phyloP scores from a whole-genome alignment of 2,797 vertebrate species.

The Hippoglossus hippoglossus region DNA sequence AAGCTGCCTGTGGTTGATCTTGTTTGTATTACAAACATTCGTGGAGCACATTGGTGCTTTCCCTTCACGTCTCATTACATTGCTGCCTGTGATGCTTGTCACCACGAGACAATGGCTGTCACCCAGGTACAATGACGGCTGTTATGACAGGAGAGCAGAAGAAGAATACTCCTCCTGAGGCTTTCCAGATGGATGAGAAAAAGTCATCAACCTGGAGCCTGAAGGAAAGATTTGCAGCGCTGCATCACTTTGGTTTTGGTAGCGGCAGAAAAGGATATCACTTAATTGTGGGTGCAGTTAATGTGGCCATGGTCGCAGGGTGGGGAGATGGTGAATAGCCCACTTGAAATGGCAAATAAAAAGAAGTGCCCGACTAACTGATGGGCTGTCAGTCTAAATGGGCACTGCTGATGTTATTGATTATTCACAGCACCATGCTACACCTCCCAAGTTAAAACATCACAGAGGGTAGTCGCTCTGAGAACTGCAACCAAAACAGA shows the following conservation, averaged over 20 bases:
- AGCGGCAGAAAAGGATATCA: background rate
- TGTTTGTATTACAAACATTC: constrained; percentile 66
- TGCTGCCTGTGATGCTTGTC: constrained; percentile 62
- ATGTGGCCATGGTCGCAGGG: background rate
- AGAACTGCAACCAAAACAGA: constrained; percentile 35
- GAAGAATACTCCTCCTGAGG: constrained; percentile 30
- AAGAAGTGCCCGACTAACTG: constrained; percentile 15
- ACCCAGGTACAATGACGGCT: constrained; percentile 46
- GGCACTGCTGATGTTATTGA: constrained; percentile 27
- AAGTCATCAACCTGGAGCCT: constrained; percentile 43
- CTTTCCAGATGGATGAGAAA: constrained; percentile 47
- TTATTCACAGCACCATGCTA: constrained; percentile 28
- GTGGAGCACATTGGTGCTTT: constrained; percentile 48
- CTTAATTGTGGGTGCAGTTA: constrained; percentile 2
- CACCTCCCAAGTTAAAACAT: constrained; percentile 16
- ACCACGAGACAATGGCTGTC: constrained; percentile 61
- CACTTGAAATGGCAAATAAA: constrained; percentile 18
- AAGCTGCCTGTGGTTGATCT: constrained; percentile 60
- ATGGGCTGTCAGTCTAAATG: constrained; percentile 3
- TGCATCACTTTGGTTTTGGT: background rate
- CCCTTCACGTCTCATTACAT: constrained; percentile 74
- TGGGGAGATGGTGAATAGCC: constrained; percentile 13
- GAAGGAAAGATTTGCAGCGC: constrained; percentile 17
- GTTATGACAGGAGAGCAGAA: constrained; percentile 46
- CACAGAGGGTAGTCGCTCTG: background rate